phyloP scores from a whole-genome alignment of 2,113 vertebrate genomes.

The Neogale vison region DNA sequence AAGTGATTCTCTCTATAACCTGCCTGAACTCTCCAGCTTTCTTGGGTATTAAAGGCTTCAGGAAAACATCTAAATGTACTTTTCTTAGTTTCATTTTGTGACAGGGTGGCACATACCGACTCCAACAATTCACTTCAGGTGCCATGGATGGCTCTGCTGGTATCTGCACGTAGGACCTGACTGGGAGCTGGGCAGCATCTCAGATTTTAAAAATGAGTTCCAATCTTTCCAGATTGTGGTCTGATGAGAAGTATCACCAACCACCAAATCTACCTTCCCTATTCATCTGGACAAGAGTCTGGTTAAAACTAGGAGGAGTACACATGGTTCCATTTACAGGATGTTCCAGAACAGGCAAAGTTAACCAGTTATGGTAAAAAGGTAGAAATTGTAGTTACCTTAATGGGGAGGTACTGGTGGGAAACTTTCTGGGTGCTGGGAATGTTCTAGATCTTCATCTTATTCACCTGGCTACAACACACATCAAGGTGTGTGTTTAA shows the following conservation, averaged over 20 bases:
- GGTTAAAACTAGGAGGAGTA: neutral
- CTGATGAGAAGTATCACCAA: neutral
- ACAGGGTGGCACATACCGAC: neutral
- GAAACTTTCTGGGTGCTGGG: neutral
- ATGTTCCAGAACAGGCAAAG: neutral
- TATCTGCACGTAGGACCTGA: neutral
- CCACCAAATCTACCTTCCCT: neutral
- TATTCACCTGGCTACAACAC: neutral
- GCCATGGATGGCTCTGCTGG: neutral
- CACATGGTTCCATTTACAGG: neutral
- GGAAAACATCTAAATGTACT: constrained; percentile 32
- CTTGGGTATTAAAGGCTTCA: constrained; percentile 42
- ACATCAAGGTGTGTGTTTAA: neutral
- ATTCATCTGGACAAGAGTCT: neutral
- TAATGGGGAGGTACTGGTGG: neutral
- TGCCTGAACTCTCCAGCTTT: neutral
- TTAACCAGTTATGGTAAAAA: neutral
- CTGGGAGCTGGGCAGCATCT: neutral
- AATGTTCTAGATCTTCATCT: neutral
- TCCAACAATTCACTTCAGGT: neutral
- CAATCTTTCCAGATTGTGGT: neutral
- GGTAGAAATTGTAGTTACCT: neutral
- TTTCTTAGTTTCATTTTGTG: constrained; percentile 36
- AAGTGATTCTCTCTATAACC: neutral
- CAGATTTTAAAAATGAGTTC: neutral